Conservation (phyloP, 2,797 vertebrate species). For the Microhierax caerulescens region DNA sequence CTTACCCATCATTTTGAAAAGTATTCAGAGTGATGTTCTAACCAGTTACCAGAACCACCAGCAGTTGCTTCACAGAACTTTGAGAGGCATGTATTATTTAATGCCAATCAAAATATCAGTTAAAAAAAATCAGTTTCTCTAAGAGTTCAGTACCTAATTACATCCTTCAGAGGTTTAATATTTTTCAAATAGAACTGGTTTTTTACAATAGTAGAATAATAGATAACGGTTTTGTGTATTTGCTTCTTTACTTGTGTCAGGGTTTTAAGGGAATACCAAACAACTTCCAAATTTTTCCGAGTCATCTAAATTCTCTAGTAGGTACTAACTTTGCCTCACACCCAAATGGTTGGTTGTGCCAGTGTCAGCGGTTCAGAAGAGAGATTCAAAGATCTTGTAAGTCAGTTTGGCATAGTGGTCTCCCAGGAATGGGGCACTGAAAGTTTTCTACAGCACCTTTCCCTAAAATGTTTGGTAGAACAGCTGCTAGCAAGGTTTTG, state of each 20-base stretch:
- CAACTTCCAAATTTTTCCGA: background rate
- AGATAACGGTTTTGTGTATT: background rate
- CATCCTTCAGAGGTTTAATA: fast-evolving
- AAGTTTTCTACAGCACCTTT: background rate
- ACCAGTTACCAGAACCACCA: background rate
- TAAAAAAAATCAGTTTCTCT: background rate
- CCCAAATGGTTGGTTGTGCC: background rate
- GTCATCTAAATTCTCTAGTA: background rate
- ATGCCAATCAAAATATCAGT: background rate
- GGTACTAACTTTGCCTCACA: fast-evolving
- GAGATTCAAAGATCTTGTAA: background rate
- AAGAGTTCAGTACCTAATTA: background rate
- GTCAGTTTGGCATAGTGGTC: background rate
- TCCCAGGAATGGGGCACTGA: background rate
- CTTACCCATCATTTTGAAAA: background rate
- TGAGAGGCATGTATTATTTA: background rate
- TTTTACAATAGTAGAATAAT: background rate
- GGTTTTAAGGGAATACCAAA: background rate
- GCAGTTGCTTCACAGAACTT: background rate
- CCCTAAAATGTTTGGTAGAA: background rate
- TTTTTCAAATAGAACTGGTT: background rate
- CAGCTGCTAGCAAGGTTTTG: background rate
- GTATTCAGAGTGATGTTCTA: background rate
- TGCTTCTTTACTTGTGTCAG: background rate
- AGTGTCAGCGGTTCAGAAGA: background rate